Conservation (phyloP, 2,797 vertebrate genomes). For the Acipenser ruthenus region DNA sequence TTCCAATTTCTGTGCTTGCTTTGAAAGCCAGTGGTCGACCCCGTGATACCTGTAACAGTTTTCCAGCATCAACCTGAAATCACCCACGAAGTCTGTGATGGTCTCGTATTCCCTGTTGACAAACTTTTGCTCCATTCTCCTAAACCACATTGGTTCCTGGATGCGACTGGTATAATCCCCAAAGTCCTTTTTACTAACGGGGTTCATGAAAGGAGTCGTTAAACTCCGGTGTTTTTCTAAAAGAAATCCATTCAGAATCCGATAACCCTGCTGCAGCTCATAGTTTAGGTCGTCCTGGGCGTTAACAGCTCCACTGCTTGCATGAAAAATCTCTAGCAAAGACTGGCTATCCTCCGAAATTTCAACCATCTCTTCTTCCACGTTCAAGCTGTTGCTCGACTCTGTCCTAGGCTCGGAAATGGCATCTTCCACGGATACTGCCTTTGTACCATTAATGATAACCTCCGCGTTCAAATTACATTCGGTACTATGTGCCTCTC, state of each 20-base stretch:
- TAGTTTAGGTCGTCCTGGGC: slow-evolving; percentile 63
- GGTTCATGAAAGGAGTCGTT: slow-evolving; percentile 60
- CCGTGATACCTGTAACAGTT: slow-evolving; percentile 84
- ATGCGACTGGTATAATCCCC: slow-evolving; percentile 25
- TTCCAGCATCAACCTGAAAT: slow-evolving; percentile 90
- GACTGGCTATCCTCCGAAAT: slow-evolving; percentile 50
- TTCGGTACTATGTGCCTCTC: slow-evolving; percentile 1
- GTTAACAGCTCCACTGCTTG: slow-evolving; percentile 30
- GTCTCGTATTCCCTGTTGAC: slow-evolving; percentile 64
- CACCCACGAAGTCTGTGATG: slow-evolving; percentile 85
- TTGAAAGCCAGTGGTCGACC: slow-evolving; percentile 93
- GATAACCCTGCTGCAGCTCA: slow-evolving; percentile 81
- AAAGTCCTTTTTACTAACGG: slow-evolving; percentile 11
- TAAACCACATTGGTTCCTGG: slow-evolving; percentile 65
- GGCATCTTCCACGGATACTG: slow-evolving; percentile 32
- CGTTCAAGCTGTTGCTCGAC: background rate
- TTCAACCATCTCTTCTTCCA: slow-evolving; percentile 29
- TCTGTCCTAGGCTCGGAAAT: slow-evolving; percentile 25
- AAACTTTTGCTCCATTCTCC: slow-evolving; percentile 85
- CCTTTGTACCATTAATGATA: slow-evolving; percentile 39
- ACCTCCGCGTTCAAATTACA: slow-evolving; percentile 27
- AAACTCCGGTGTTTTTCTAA: slow-evolving; percentile 79
- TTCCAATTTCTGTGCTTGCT: slow-evolving; percentile 91
- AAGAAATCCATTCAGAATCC: slow-evolving; percentile 83
- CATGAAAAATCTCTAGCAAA: slow-evolving; percentile 51